phyloP scores from a whole-genome alignment of 2,888 invertebrate species.

The Silvanus unidentatus region DNA sequence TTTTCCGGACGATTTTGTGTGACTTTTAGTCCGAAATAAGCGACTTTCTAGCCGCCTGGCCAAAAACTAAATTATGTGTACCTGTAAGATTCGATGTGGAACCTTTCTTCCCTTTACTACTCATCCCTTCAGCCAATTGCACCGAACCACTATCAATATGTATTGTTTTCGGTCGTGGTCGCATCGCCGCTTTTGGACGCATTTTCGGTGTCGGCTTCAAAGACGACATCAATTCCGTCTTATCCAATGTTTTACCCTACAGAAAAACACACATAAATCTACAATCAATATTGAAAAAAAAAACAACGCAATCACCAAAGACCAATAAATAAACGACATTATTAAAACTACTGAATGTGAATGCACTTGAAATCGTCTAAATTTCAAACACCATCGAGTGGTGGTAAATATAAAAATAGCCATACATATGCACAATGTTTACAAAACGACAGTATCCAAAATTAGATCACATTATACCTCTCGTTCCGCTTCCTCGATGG shows the following conservation, averaged over 20 bases:
- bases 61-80: constrained; percentile 44
- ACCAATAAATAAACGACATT: constrained; percentile 45
- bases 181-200: constrained; percentile 57
- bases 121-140: constrained; percentile 71
- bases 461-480: constrained; percentile 52
- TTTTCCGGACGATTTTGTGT: no score
- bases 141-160: constrained; percentile 79
- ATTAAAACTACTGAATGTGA: constrained; percentile 15
- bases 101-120: constrained; percentile 71
- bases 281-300: constrained; percentile 1
- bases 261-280: constrained; percentile 18
- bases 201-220: constrained; percentile 59
- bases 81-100: constrained; percentile 79
- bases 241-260: constrained; percentile 51
- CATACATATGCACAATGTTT: neutral
- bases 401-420: neutral
- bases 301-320: constrained; percentile 30
- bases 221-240: constrained; percentile 53
- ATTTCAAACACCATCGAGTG: neutral
- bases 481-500: constrained; percentile 83
- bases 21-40: no score
- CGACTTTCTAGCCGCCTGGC: no score
- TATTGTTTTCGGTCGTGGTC: constrained; percentile 84
- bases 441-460: no score
- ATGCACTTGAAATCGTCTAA: constrained; percentile 19